Evolutionary conservation across 2,113 vertebrate species (phyloP).

Genomic region (Lota lota): DNA sequence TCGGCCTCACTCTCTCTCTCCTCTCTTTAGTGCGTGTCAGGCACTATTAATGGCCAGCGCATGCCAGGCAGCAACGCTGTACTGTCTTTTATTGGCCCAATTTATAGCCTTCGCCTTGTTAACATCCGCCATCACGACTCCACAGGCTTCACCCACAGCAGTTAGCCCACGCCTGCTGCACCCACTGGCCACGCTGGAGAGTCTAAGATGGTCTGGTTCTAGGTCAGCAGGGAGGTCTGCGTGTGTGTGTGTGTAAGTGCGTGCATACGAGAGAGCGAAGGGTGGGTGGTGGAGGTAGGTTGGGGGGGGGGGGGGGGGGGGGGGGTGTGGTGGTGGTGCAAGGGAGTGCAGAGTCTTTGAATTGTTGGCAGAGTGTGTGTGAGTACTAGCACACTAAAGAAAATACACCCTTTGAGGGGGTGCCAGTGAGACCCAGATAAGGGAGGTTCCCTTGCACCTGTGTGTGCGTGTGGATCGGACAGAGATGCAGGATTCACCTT

Average conservation of each 20-base stretch:
- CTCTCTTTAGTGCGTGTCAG: neutral
- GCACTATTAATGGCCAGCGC: neutral
- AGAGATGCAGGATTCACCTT: constrained; percentile 44
- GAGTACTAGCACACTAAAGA: constrained; percentile 52
- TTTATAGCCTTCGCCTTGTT: constrained; percentile 77
- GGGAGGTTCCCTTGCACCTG: constrained; percentile 54
- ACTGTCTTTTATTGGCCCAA: constrained; percentile 77
- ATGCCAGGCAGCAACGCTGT: constrained; percentile 54
- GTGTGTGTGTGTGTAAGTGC: neutral
- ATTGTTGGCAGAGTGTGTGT: constrained; percentile 53
- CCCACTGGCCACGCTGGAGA: constrained; percentile 6
- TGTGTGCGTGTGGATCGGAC: constrained; percentile 67
- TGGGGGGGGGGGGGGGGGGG: constrained; percentile 20
- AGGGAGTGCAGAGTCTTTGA: constrained; percentile 40
- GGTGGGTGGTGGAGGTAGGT: constrained; percentile 20
- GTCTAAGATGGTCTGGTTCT: no score
- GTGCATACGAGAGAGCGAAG: neutral
- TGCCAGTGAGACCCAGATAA: constrained; percentile 67
- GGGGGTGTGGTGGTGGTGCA: constrained; percentile 16
- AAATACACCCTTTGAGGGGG: constrained; percentile 55
- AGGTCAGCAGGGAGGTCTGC: no score
- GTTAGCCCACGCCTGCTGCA: constrained; percentile 12
- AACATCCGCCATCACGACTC: constrained; percentile 20
- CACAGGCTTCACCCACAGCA: neutral
- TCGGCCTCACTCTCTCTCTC: no score